Percentiles rank a stretch among this genome's conserved stretches.
These are phyloP conservation scores for Pentalonia nigronervosa DNA, from an alignment of 1,140 invertebrate species.

Conservation along the genomic window DNA sequence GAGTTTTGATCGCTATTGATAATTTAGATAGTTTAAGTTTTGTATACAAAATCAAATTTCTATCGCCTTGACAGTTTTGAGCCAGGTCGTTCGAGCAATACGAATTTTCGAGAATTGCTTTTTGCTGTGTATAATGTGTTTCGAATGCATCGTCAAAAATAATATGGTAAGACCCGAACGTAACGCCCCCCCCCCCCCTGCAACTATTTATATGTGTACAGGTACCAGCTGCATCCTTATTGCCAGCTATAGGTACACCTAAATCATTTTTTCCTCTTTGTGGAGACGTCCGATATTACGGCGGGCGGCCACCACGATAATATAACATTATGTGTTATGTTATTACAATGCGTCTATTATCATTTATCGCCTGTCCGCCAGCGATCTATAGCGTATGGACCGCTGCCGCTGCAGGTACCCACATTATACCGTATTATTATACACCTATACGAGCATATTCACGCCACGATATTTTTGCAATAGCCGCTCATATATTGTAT, in stretches of 20 bases:
- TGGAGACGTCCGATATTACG: not conserved
- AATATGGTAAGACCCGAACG: no score
- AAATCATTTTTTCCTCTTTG: not conserved
- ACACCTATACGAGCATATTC: not conserved
- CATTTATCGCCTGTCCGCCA: not conserved
- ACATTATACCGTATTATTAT: not conserved
- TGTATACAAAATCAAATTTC: no score
- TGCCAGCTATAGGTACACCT: not conserved
- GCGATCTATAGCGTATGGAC: not conserved
- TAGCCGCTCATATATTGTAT: not conserved
- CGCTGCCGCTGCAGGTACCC: not conserved
- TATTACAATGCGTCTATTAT: not conserved
- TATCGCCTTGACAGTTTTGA: no score
- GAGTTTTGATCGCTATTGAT: no score
- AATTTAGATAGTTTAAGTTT: no score
- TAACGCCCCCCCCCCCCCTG: no score
- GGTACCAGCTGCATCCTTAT: not conserved
- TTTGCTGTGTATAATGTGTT: no score
- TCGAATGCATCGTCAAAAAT: no score
- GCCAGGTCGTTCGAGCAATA: no score
- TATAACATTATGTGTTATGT: not conserved
- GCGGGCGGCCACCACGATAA: not conserved
- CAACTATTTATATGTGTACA: no score
- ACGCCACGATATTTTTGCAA: not conserved
- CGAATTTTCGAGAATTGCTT: no score